These are phyloP conservation scores for Perizoma flavofasciatum DNA, from an alignment of 2,888 invertebrate genomes.

Conservation along the genomic window DNA sequence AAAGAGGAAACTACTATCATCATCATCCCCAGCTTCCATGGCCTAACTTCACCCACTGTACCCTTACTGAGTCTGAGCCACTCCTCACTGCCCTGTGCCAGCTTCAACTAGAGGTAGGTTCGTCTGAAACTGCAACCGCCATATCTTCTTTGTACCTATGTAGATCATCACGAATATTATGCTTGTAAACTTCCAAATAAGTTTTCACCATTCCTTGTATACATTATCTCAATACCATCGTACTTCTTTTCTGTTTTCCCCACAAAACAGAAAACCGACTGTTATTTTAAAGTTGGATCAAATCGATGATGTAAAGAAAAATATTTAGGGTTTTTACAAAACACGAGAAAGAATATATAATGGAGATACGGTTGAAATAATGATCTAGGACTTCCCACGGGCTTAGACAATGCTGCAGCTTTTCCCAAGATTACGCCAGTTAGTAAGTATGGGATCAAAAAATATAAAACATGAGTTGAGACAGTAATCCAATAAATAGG, in stretches of 20 bases:
- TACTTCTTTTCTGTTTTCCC: too few species aligned
- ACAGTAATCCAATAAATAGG: too few species aligned
- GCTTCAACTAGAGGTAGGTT: too few species aligned
- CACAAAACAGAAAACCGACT: slow-evolving; percentile 13
- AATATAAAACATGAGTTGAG: slow-evolving; percentile 12
- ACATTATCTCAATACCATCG: not conserved
- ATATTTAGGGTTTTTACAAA: slow-evolving; percentile 4
- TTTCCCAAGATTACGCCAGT: slow-evolving; percentile 29
- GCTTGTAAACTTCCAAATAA: not conserved
- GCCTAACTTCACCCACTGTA: too few species aligned
- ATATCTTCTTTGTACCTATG: too few species aligned
- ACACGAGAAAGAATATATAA: slow-evolving; percentile 24
- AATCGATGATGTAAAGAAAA: slow-evolving; percentile 7
- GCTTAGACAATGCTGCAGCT: slow-evolving; percentile 18
- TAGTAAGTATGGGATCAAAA: slow-evolving; percentile 28
- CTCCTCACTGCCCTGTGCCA: too few species aligned
- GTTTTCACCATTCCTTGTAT: not conserved
- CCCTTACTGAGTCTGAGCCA: too few species aligned
- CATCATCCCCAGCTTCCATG: too few species aligned
- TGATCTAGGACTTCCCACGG: slow-evolving; percentile 28
- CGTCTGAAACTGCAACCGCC: too few species aligned
- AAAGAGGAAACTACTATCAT: not conserved
- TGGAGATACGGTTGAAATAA: slow-evolving; percentile 20
- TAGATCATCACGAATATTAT: too few species aligned
- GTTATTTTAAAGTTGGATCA: slow-evolving; percentile 4